Evolutionary conservation across 2,888 invertebrate genomes (phyloP).

Genomic region (Papilio protenor): DNA sequence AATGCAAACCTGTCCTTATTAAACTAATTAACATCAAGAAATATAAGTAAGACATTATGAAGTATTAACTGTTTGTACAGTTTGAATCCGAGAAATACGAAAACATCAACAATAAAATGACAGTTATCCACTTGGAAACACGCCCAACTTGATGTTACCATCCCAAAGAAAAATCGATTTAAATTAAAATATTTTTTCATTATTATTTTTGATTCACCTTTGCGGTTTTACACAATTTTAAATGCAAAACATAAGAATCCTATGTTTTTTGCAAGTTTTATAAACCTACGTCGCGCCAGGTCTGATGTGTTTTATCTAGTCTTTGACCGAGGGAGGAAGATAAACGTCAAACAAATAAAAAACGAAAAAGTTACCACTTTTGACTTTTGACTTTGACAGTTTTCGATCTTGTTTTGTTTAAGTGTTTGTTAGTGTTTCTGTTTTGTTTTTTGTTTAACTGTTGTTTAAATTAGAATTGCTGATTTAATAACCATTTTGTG

Average conservation of each 20-base stretch:
- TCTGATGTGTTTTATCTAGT: background rate
- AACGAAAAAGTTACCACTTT: background rate
- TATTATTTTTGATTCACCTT: background rate
- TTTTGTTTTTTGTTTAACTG: background rate
- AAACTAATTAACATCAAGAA: constrained; percentile 48
- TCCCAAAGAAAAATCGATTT: background rate
- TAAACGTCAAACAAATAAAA: constrained; percentile 1
- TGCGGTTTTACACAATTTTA: background rate
- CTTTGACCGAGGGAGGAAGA: background rate
- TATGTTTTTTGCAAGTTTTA: background rate
- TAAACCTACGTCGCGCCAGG: background rate
- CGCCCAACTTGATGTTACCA: constrained; percentile 32
- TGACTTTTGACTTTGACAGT: background rate
- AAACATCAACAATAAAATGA: constrained; percentile 33
- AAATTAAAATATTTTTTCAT: background rate
- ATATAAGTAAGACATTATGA: constrained; percentile 39
- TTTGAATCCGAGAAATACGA: constrained; percentile 34
- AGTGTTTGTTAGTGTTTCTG: background rate
- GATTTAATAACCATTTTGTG: constrained; percentile 29
- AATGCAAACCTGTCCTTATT: constrained; percentile 52
- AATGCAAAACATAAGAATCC: background rate
- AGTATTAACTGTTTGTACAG: constrained; percentile 32
- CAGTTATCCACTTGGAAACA: constrained; percentile 19
- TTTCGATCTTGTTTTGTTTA: background rate
- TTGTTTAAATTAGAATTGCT: background rate